Conservation (phyloP, 2,113 vertebrate species). For the Raphicerus campestris region DNA sequence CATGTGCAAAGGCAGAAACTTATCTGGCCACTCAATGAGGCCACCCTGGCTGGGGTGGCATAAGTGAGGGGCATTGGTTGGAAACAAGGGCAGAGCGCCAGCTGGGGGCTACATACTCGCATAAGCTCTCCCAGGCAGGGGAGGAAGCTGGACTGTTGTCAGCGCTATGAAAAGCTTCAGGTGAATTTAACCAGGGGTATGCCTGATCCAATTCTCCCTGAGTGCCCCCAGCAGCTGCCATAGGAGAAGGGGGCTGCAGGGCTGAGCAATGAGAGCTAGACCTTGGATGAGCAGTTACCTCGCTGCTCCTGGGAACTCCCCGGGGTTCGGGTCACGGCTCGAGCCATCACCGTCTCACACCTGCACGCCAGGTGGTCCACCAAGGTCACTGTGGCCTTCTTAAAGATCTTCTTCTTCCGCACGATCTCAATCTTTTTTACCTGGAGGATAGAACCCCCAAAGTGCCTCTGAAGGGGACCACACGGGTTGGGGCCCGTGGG, state of each 20-base stretch:
- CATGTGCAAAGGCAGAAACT: not conserved
- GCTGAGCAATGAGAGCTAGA: not conserved
- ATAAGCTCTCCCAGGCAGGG: not conserved
- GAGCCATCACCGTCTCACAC: slow-evolving; percentile 79
- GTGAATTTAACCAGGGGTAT: not conserved
- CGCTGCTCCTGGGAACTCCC: slow-evolving; percentile 72
- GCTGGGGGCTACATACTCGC: not conserved
- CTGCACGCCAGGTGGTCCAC: slow-evolving; percentile 92
- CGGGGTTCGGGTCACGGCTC: slow-evolving; percentile 40
- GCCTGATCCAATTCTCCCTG: not conserved
- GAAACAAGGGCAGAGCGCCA: not conserved
- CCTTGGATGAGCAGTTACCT: slow-evolving; percentile 59
- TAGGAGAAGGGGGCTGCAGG: not conserved
- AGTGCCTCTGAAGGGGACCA: not conserved
- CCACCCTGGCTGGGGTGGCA: not conserved
- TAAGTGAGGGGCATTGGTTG: not conserved
- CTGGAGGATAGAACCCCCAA: slow-evolving; percentile 72
- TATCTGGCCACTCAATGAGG: not conserved
- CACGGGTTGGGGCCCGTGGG: not conserved
- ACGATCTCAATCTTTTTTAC: slow-evolving; percentile 91
- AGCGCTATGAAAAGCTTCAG: not conserved
- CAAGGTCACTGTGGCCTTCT: slow-evolving; percentile 89
- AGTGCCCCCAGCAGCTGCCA: not conserved
- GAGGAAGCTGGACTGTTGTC: not conserved
- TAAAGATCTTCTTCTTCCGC: slow-evolving; percentile 81